Conservation (phyloP, 2,888 invertebrate species). For the Apomyelois bistriatella region DNA sequence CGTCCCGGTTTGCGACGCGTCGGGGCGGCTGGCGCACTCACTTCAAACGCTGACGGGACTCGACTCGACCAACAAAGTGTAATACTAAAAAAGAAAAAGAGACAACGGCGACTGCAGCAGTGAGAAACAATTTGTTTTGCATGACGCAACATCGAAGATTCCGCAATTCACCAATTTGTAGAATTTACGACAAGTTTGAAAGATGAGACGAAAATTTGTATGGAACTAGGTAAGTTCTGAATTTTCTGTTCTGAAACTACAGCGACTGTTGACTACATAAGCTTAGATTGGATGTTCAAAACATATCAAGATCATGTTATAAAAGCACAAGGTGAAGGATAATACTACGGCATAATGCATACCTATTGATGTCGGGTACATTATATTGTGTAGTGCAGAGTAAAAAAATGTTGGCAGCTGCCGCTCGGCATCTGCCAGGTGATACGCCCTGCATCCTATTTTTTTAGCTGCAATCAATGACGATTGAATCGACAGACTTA, state of each 20-base stretch:
- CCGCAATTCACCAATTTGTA: conserved; percentile 1
- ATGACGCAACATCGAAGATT: conserved; percentile 32
- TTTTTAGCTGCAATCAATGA: background rate
- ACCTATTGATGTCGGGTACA: conserved; percentile 13
- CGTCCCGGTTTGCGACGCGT: conserved; percentile 47
- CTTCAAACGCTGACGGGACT: conserved; percentile 25
- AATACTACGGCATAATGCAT: conserved; percentile 11
- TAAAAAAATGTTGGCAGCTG: conserved; percentile 44
- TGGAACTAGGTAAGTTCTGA: conserved; percentile 14
- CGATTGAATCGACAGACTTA: background rate
- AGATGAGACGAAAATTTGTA: conserved; percentile 3
- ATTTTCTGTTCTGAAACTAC: background rate
- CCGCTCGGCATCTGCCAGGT: conserved; percentile 38
- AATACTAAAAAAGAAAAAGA: conserved; percentile 25
- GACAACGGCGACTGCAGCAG: conserved; percentile 23
- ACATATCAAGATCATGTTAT: background rate
- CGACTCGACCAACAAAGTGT: conserved; percentile 29
- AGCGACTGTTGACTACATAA: background rate
- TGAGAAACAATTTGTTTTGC: conserved; percentile 44
- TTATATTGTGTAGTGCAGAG: conserved; percentile 20
- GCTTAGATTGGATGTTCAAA: background rate
- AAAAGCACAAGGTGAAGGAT: background rate
- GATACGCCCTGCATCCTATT: conserved; percentile 14
- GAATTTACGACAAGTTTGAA: conserved; percentile 17
- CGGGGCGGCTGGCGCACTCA: conserved; percentile 22